Conservation (phyloP, 1,140 invertebrate genomes). For the Calephelis nemesis region DNA sequence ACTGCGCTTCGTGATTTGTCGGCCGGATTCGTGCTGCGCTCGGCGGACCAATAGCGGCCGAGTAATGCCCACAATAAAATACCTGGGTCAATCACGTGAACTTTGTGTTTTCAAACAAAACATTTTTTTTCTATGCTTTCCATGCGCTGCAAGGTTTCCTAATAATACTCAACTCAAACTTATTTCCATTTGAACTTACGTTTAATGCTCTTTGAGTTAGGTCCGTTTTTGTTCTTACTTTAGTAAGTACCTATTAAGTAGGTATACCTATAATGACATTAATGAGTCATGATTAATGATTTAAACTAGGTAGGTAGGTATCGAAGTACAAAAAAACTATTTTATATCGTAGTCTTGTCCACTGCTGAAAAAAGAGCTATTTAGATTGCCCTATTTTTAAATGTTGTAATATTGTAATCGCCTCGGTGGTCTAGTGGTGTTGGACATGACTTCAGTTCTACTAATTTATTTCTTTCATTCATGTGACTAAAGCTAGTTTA, state of each 20-base stretch:
- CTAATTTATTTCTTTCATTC: no score
- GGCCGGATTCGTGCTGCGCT: slow-evolving; percentile 57
- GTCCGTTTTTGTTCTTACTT: not conserved
- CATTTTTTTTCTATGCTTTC: slow-evolving; percentile 67
- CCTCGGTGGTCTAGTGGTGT: no score
- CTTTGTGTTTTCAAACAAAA: slow-evolving; percentile 82
- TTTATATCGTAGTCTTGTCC: no score
- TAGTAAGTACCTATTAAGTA: not conserved
- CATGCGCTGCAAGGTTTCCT: slow-evolving; percentile 20
- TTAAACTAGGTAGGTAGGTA: no score
- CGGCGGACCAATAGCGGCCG: slow-evolving; percentile 62
- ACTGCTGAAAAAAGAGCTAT: no score
- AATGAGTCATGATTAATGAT: not conserved
- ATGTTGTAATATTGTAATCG: no score
- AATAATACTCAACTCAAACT: slow-evolving; percentile 20
- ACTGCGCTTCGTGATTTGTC: slow-evolving; percentile 68
- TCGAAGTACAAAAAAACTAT: no score
- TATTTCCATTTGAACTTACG: slow-evolving; percentile 9
- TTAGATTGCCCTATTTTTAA: no score
- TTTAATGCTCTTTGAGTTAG: not conserved
- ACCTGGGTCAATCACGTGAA: slow-evolving; percentile 81
- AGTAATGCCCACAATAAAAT: slow-evolving; percentile 66
- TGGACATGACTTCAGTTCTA: no score
- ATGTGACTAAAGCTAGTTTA: no score
- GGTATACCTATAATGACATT: no score